Evolutionary conservation across 2,888 invertebrate genomes (phyloP).

Genomic region (Drosophila seclusa): DNA sequence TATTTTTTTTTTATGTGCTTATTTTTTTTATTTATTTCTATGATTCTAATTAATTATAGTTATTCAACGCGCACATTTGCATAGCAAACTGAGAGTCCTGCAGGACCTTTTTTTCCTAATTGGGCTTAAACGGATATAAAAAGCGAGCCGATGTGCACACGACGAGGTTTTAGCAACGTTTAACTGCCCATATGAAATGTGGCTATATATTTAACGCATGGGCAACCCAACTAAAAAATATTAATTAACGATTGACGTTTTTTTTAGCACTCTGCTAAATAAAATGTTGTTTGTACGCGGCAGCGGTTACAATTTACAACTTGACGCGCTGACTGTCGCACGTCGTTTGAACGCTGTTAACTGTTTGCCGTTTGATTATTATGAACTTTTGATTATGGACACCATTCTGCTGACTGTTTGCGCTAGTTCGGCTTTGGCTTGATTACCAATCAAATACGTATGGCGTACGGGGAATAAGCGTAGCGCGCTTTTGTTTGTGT

Average conservation of each 20-base stretch:
- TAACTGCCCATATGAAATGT: slow-evolving; percentile 57
- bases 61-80: slow-evolving; percentile 25
- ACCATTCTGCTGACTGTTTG: slow-evolving; percentile 65
- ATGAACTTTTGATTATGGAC: slow-evolving; percentile 70
- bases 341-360: slow-evolving; percentile 69
- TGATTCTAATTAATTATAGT: slow-evolving; percentile 8
- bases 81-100: slow-evolving; percentile 13
- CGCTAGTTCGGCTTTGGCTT: slow-evolving; percentile 58
- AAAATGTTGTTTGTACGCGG: slow-evolving; percentile 42
- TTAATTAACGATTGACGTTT: slow-evolving; percentile 33
- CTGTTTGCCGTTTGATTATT: slow-evolving; percentile 72
- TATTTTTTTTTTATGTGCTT: slow-evolving; percentile 11
- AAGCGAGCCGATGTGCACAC: slow-evolving; percentile 36
- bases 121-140: slow-evolving; percentile 11
- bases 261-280: slow-evolving; percentile 43
- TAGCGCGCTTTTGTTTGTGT: slow-evolving; percentile 30
- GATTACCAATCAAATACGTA: slow-evolving; percentile 60
- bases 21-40: slow-evolving; percentile 10
- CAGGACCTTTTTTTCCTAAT: slow-evolving; percentile 27
- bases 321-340: slow-evolving; percentile 68
- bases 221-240: slow-evolving; percentile 17
- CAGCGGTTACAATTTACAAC: slow-evolving; percentile 70
- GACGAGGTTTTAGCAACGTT: slow-evolving; percentile 58
- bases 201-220: slow-evolving; percentile 61
- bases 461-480: slow-evolving; percentile 43